Evolutionary conservation across 2,888 invertebrate genomes (phyloP), one percentile per base, ranked within the genome.

Genomic region (Tetheella fluctuosa): DNA sequence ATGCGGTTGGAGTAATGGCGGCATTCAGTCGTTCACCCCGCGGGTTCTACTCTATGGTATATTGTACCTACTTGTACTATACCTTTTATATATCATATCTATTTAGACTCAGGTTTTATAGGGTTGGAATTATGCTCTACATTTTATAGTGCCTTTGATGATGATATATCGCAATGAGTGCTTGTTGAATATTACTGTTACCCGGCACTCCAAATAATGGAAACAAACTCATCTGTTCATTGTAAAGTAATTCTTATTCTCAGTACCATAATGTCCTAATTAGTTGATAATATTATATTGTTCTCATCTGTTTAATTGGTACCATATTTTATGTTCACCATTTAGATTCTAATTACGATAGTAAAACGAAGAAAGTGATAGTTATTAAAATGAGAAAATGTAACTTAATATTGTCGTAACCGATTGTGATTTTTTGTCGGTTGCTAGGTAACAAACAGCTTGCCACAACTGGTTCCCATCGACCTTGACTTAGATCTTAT

Each of bases 1-100:
- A 86, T 89, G 89, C 81, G 89, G 89, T 89, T 70, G 80, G 68
- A 65, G 79, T 84, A 84, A 88, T 85, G 79, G 80, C 81, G 64
- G 71, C 63, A 65, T 69, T 48, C 74, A 84, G 89, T 85, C 89
- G 80, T 90, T 90, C 88, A 89, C 88, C 89, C 81, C 83, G 75
- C 69, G 59, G 39, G 56, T 57, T 54, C 59, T 54, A 58, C 64
- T 60, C 20, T 48, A 15, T 37, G 39, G 48, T 48, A 20, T 48
- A 10, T 48, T 48, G 20, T 48, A 17, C 42, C 20, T 48, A 48
- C 48, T 48, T 48, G 10, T 20, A 48, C 10, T 48, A 8, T 20
- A 48, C 10, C 20, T 48, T 48, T 48, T 17, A 10, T 10, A 7
- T n/a, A 10, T 20, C 15, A 8, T 30, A 30, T 30, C 30, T 8